Evolutionary conservation across 2,113 vertebrate genomes (phyloP).

Genomic region (Pachycephala philippinensis): DNA sequence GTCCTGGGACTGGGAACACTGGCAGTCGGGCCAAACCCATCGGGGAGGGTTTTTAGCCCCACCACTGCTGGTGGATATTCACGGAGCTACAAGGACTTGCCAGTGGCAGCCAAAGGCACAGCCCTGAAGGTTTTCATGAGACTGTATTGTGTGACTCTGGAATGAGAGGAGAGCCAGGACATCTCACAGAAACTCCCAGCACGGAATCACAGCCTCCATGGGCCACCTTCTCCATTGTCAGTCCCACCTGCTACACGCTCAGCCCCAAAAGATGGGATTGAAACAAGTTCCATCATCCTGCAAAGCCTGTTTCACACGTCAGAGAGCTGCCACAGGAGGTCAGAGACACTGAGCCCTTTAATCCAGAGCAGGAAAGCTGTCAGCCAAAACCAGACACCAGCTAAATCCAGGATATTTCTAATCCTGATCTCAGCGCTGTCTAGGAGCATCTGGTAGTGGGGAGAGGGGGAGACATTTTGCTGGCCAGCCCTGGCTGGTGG

Average conservation of each 20-base stretch:
- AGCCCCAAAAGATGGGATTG: not conserved
- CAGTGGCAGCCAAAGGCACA: not conserved
- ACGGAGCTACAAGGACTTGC: not conserved
- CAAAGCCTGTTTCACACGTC: not conserved
- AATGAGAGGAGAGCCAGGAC: not conserved
- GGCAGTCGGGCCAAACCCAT: not conserved
- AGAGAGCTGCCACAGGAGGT: not conserved
- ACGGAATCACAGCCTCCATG: not conserved
- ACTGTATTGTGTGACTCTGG: not conserved
- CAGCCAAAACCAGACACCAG: constrained; percentile 44
- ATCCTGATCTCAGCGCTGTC: constrained; percentile 30
- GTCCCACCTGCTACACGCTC: not conserved
- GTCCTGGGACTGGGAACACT: not conserved
- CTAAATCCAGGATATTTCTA: constrained; percentile 61
- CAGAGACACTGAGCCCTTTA: constrained; percentile 32
- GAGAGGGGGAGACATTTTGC: not conserved
- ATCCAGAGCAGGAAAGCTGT: constrained; percentile 41
- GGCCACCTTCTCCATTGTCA: not conserved
- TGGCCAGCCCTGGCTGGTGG: not conserved
- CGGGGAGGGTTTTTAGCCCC: not conserved
- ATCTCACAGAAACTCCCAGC: not conserved
- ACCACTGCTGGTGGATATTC: not conserved
- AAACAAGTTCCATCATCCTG: not conserved
- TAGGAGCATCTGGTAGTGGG: constrained; percentile 30
- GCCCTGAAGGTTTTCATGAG: not conserved